A percentile compares a stretch with the other conserved stretches of the same genome.
Evolutionary conservation across 53 echinoderm and acorn worm genomes (phyloP).

Genomic region (Echinarachnius parma): DNA sequence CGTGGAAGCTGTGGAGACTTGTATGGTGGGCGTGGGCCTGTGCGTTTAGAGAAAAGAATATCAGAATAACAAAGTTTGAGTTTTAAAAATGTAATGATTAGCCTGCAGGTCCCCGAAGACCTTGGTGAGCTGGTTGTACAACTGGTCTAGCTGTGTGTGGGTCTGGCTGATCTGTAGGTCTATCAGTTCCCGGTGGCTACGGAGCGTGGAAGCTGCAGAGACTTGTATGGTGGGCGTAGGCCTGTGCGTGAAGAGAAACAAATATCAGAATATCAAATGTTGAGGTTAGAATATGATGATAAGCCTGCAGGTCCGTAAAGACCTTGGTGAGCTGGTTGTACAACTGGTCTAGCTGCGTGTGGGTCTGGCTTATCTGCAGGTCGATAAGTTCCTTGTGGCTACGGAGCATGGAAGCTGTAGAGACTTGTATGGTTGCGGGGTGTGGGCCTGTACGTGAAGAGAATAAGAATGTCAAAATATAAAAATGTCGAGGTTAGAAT

Average conservation of each 20-base stretch:
- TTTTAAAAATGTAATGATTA: no score
- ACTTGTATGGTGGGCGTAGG: constrained; percentile 24
- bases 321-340: constrained; percentile 73
- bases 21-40: constrained; percentile 33
- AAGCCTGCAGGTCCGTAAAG: constrained; percentile 57
- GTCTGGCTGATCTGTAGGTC: constrained; percentile 71
- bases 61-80: no score
- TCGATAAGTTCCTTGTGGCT: constrained; percentile 68
- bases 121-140: constrained; percentile 74
- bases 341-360: constrained; percentile 76
- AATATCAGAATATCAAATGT: no score
- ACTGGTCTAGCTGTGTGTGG: constrained; percentile 73
- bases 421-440: constrained; percentile 13
- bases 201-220: constrained; percentile 43
- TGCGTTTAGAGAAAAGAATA: no score
- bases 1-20: constrained; percentile 25
- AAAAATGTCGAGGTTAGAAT: no score
- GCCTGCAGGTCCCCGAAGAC: constrained; percentile 58
- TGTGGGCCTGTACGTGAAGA: no score
- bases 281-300: no score
- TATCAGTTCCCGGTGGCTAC: constrained; percentile 64
- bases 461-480: no score
- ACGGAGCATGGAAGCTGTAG: constrained; percentile 42
- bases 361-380: constrained; percentile 66
- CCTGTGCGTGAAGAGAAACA: no score